phyloP scores from a whole-genome alignment of 2,888 invertebrate species.

The Macaria notata region DNA sequence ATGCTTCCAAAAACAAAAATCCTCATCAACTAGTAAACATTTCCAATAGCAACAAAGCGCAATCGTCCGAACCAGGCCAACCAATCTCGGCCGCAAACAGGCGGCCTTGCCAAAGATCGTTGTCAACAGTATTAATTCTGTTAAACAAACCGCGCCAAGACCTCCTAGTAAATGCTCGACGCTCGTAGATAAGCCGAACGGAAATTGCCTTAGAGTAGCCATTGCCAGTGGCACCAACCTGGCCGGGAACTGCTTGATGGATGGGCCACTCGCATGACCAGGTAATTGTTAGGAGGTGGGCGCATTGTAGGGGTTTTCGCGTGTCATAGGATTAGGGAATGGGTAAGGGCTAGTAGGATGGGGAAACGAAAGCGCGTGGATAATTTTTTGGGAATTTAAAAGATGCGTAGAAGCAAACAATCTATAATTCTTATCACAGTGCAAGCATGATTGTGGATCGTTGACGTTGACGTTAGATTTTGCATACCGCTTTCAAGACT shows the following conservation, averaged over 20 bases:
- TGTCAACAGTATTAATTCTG: slow-evolving; percentile 68
- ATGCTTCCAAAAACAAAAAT: no score
- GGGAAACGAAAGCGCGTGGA: no score
- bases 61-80: slow-evolving; percentile 15
- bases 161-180: slow-evolving; percentile 62
- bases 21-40: neutral
- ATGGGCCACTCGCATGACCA: slow-evolving; percentile 76
- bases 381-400: no score
- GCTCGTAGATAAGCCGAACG: slow-evolving; percentile 71
- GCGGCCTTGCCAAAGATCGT: slow-evolving; percentile 56
- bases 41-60: slow-evolving; percentile 1
- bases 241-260: slow-evolving; percentile 71
- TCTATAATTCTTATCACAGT: no score
- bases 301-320: neutral
- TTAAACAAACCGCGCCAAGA: slow-evolving; percentile 66
- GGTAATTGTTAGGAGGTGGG: slow-evolving; percentile 68
- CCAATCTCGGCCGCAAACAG: slow-evolving; percentile 19
- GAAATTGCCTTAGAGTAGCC: slow-evolving; percentile 78
- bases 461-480: no score
- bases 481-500: no score
- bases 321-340: no score
- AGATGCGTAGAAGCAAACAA: no score
- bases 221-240: slow-evolving; percentile 58
- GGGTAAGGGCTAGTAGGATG: no score
- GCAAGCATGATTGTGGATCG: no score